Conservation (phyloP, 2,888 invertebrate species). For the Coelopa pilipes region DNA sequence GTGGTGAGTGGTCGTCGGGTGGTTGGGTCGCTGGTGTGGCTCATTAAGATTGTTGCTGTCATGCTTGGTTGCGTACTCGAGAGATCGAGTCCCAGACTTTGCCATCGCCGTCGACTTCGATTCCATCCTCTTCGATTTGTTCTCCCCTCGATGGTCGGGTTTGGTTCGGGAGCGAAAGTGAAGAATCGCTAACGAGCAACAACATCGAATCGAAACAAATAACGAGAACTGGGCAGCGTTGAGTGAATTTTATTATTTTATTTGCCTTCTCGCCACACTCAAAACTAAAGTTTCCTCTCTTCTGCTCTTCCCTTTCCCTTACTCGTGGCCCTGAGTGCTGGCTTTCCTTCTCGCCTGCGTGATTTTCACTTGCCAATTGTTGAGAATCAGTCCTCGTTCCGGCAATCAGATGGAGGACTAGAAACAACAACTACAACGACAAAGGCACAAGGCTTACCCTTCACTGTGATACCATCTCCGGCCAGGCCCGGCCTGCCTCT, state of each 20-base stretch:
- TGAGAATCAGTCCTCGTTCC: neutral
- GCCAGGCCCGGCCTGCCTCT: too few species aligned
- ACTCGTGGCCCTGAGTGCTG: too few species aligned
- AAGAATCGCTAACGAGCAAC: constrained; percentile 19
- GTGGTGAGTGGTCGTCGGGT: neutral
- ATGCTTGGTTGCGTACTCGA: constrained; percentile 23
- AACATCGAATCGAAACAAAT: constrained; percentile 31
- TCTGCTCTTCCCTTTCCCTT: neutral
- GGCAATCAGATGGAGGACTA: neutral
- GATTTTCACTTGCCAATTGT: neutral
- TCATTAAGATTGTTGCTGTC: constrained; percentile 31
- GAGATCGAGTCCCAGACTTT: neutral
- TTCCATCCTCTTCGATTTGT: neutral
- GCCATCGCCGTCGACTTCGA: neutral
- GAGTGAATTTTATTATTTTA: constrained; percentile 27
- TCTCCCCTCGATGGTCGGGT: too few species aligned
- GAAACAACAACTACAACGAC: too few species aligned
- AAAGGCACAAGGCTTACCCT: too few species aligned
- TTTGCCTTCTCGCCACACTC: neutral
- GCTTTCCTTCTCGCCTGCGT: neutral
- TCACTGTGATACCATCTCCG: too few species aligned
- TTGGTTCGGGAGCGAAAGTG: neutral
- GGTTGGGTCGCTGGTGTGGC: neutral
- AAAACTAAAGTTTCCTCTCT: constrained; percentile 7
- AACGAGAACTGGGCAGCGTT: constrained; percentile 5